Conservation (phyloP, 2,888 invertebrate species). For the Latrodectus elegans region DNA sequence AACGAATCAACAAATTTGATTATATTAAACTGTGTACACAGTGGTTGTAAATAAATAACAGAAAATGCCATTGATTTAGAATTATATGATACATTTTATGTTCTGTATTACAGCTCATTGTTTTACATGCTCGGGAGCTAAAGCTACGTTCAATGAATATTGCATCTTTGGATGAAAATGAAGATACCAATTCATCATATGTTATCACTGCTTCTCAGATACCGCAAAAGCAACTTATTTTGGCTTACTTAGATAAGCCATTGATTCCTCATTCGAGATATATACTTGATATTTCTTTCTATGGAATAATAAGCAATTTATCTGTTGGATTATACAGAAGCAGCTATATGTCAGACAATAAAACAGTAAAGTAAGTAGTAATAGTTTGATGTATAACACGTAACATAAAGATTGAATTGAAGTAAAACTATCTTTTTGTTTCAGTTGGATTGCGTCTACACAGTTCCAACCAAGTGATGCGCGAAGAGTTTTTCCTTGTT, state of each 20-base stretch:
- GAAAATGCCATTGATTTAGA: too few relatives aligned
- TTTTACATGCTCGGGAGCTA: constrained; percentile 47
- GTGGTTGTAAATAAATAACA: too few relatives aligned
- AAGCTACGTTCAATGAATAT: constrained; percentile 18
- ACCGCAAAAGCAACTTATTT: constrained; percentile 28
- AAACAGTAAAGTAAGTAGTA: constrained; percentile 36
- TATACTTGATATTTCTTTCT: constrained; percentile 43
- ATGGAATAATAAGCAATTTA: constrained; percentile 44
- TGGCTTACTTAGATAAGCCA: constrained; percentile 17
- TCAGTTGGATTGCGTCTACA: constrained; percentile 56
- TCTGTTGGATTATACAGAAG: constrained; percentile 60
- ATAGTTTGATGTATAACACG: neutral
- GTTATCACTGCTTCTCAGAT: neutral
- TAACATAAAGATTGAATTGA: neutral
- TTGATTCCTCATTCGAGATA: constrained; percentile 21
- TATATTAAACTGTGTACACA: too few relatives aligned
- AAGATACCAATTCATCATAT: constrained; percentile 8
- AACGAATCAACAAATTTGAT: too few relatives aligned
- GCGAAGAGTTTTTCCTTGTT: constrained; percentile 56
- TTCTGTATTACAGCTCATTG: constrained; percentile 21
- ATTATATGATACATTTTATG: too few relatives aligned
- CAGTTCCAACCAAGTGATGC: constrained; percentile 65
- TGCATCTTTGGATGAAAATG: neutral
- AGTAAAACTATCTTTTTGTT: neutral
- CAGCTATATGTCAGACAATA: constrained; percentile 28